Conservation (phyloP, 1,140 invertebrate genomes). For the Littorina saxatilis region DNA sequence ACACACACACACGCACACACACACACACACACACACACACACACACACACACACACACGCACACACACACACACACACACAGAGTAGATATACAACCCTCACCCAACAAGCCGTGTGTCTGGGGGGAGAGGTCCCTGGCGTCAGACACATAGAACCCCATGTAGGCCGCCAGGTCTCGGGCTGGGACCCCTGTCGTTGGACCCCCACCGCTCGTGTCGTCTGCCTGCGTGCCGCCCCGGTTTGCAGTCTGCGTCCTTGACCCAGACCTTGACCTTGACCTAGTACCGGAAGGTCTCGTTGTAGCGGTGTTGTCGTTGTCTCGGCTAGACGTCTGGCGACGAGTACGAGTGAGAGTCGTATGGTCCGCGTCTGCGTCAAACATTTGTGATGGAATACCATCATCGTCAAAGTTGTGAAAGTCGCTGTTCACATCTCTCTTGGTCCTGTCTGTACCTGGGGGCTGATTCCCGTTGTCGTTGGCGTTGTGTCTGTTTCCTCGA, state of each 20-base stretch:
- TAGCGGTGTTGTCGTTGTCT: neutral
- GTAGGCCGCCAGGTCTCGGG: slow-evolving; percentile 20
- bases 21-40: neutral
- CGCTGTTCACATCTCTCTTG: neutral
- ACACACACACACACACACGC: neutral
- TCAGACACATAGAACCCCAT: slow-evolving; percentile 37
- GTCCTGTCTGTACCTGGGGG: neutral
- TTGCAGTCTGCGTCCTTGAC: neutral
- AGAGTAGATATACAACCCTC: too few species aligned
- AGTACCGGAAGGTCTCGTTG: too few species aligned
- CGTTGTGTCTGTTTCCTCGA: neutral
- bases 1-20: neutral
- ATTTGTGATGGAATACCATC: too few species aligned
- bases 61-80: too few species aligned
- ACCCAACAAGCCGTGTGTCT: slow-evolving; percentile 35
- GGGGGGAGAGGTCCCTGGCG: slow-evolving; percentile 22
- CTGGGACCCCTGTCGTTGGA: neutral
- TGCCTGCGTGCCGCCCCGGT: neutral
- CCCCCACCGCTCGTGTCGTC: neutral
- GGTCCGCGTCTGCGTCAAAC: too few species aligned
- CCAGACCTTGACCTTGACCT: too few species aligned
- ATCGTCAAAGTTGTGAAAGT: too few species aligned
- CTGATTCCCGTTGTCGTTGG: neutral
- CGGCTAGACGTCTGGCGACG: neutral
- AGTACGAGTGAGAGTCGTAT: too few species aligned